Base-by-base conservation (phyloP, 2,797 vertebrate species). In the Clamator glandarius region DNA sequence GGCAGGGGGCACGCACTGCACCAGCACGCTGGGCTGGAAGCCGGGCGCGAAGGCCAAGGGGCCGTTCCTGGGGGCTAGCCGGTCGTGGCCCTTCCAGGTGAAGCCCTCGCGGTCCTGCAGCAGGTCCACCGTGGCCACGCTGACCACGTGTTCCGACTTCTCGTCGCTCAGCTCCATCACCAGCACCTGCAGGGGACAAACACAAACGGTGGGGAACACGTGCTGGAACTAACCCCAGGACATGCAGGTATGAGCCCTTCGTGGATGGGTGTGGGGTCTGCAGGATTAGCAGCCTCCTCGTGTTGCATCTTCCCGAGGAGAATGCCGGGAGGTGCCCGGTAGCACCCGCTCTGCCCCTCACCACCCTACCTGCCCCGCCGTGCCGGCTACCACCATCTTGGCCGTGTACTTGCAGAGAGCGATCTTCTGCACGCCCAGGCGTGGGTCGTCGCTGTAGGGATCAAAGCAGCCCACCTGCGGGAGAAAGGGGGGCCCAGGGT, bases 71-170 rank as follows among this genome's bases (percentile, higher is more conserved):
- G 99, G 99, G 48, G 98, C 98, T 90, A 99, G 97, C 50, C 98
- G 95, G 97, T 99, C 99, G 0, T 99, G 99, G 67, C 99, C 99
- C 92, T 99, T 99, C 99, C 99, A 99, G 13, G 99, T 99, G 97
- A 99, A 99, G 92, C 99, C 99, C 97, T 99, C 99, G 0, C 99
- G 97, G 97, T 99, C 98, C 97, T 99, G 99, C 39, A 99, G 98
- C 87, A 99, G 98, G 87, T 99, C 99, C 36, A 99, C 95, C 0
- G 98, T 98, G 23, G 98, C 98, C 88, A 99, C 95, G 2, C 98
- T 98, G 84, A 99, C 98, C 0, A 89, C 64, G 15, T 99, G 99
- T 76, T 99, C 99, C 0, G 98, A 98, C 8, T 98, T 98, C 93
- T 98, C 98, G 0, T 99, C 99, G 0, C 96, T 98, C 70, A 99